These are phyloP conservation scores for Drosophila arizonae DNA, from an alignment of 1,140 invertebrate species.

Conservation along the genomic window DNA sequence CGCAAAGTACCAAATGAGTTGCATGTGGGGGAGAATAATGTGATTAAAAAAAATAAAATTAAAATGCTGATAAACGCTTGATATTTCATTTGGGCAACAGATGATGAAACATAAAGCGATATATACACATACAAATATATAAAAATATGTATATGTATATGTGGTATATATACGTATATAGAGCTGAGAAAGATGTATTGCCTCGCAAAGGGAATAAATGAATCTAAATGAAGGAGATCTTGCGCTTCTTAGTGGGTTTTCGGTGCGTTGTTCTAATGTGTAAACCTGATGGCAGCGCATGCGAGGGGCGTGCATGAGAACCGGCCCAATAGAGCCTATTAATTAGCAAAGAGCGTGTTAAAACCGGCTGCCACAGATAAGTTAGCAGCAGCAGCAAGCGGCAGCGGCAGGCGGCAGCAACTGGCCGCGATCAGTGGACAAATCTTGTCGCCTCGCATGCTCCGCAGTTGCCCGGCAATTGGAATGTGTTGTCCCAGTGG, in stretches of 20 bases:
- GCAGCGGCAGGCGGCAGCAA: slow-evolving; percentile 16
- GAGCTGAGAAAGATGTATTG: no score
- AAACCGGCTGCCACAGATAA: slow-evolving; percentile 65
- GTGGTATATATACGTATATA: no score
- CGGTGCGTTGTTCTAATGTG: slow-evolving; percentile 9
- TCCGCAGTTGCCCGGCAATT: slow-evolving; percentile 19
- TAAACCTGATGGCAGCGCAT: slow-evolving; percentile 3
- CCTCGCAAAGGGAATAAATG: background rate
- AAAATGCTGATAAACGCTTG: background rate
- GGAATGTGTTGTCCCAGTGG: slow-evolving; percentile 51
- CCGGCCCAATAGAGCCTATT: slow-evolving; percentile 60
- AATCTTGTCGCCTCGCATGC: slow-evolving; percentile 73
- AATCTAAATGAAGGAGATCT: background rate
- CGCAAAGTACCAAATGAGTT: slow-evolving; percentile 15
- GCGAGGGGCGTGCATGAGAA: slow-evolving; percentile 20
- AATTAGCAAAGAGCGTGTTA: slow-evolving; percentile 71
- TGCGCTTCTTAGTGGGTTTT: background rate
- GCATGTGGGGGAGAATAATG: slow-evolving; percentile 1
- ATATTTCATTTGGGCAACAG: background rate
- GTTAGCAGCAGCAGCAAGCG: slow-evolving; percentile 32
- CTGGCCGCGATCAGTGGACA: slow-evolving; percentile 44
- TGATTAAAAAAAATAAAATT: background rate
- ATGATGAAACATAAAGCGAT: background rate
- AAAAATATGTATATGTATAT: no score
- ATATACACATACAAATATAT: background rate